Conservation (phyloP, 1,140 invertebrate genomes). For the Bombus impatiens region DNA sequence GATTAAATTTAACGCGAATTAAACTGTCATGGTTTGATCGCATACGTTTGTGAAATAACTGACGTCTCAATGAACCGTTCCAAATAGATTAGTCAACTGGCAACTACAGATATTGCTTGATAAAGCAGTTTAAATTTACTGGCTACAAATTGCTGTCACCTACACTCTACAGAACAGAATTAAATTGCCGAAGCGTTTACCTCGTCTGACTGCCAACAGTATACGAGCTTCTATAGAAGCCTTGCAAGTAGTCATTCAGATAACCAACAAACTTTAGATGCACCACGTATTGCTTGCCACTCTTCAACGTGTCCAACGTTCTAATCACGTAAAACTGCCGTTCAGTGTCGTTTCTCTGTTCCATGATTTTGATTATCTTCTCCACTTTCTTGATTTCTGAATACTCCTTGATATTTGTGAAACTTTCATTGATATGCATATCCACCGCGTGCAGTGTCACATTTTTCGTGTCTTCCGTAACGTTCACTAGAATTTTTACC, state of each 20-base stretch:
- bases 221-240: constrained; percentile 95
- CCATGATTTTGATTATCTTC: constrained; percentile 71
- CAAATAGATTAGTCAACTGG: constrained; percentile 3
- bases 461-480: constrained; percentile 86
- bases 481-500: constrained; percentile 85
- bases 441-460: constrained; percentile 90
- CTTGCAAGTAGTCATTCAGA: constrained; percentile 90
- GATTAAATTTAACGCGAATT: not conserved
- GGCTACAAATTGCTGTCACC: not conserved
- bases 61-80: too few species aligned
- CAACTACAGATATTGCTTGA: not conserved
- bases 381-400: constrained; percentile 66
- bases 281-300: constrained; percentile 86
- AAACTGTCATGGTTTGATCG: not conserved
- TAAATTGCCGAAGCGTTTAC: constrained; percentile 76
- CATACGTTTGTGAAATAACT: not conserved
- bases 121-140: constrained; percentile 25
- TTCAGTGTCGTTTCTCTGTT: constrained; percentile 84
- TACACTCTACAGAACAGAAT: constrained; percentile 9
- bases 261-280: constrained; percentile 87
- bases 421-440: constrained; percentile 84
- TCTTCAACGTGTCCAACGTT: constrained; percentile 83
- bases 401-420: constrained; percentile 80
- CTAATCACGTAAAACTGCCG: constrained; percentile 90
- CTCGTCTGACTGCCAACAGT: constrained; percentile 86